Evolutionary conservation across 2,113 vertebrate species (phyloP).

Genomic region (Dicentrarchus labrax): DNA sequence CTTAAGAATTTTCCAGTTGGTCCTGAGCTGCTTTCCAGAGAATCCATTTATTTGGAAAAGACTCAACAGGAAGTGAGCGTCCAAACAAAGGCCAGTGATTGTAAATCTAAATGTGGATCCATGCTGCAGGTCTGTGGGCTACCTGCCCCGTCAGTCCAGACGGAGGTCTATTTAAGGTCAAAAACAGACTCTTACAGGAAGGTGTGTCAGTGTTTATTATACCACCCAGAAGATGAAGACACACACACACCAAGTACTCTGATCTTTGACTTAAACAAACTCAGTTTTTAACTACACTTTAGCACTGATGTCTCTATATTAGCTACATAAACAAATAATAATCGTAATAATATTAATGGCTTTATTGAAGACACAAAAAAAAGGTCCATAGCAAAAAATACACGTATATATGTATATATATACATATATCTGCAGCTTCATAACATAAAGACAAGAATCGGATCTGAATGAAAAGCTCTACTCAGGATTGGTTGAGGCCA

Average conservation of each 20-base stretch:
- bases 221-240: slow-evolving; percentile 65
- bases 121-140: slow-evolving; percentile 42
- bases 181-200: slow-evolving; percentile 40
- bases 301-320: too few species aligned
- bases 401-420: too few species aligned
- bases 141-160: slow-evolving; percentile 61
- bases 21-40: slow-evolving; percentile 63
- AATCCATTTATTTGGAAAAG: slow-evolving; percentile 82
- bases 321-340: too few species aligned
- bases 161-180: slow-evolving; percentile 45
- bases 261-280: not conserved
- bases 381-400: too few species aligned
- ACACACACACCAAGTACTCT: not conserved
- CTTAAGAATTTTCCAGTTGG: slow-evolving; percentile 66
- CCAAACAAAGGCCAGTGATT: slow-evolving; percentile 79
- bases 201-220: slow-evolving; percentile 58
- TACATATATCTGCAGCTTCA: too few species aligned
- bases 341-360: too few species aligned
- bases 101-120: slow-evolving; percentile 69
- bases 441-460: too few species aligned
- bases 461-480: too few species aligned
- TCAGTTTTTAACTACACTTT: too few species aligned
- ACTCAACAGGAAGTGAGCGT: slow-evolving; percentile 79
- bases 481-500: too few species aligned
- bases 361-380: too few species aligned